Evolutionary conservation across 2,113 vertebrate genomes (phyloP), one percentile per base, ranked within the genome.

Genomic region (Pelusios castaneus): DNA sequence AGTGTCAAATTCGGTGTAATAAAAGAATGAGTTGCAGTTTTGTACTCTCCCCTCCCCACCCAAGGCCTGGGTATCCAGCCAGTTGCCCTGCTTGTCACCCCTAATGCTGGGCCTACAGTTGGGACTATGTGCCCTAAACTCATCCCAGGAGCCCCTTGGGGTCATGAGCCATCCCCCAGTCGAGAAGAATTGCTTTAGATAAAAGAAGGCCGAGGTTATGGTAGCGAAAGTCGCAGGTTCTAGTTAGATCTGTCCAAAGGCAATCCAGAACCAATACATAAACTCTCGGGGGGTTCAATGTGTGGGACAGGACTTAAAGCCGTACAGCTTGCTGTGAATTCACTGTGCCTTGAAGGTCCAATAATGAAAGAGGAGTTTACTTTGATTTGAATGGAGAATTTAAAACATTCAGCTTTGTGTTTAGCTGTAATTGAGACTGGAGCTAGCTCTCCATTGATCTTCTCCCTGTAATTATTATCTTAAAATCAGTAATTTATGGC

Each of bases 401-500:
- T 91, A 78, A 95, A 94, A 90, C 49, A 82, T 43, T 90, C 49
- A 0, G 87, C 89, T 95, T 96, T 95, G 84, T 96, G 92, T 96
- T 97, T 96, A 96, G 84, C 82, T 75, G 79, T 82, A 97, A 95
- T 97, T 97, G 98, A 95, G 94, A 93, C 93, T 89, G 79, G 80
- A 95, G 58, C 67, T 84, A 92, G 85, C 81, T 92, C 38, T 60
- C 38, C 84, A 79, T 92, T 88, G 51, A 92, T 77, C 89, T 93
- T 89, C 92, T 95, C 95, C 94, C 89, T 95, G 60, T 96, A 97
- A 97, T 96, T 96, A 96, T 94, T 92, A 77, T 94, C 87, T 88
- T 96, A 84, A 95, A 92, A 77, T 93, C 49, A 96, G 79, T 78
- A 95, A 73, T 78, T 84, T 73, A 77, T 94, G 77, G 83, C 11